These are phyloP conservation scores for Eulemur albifrons DNA, from an alignment of 2,797 vertebrate species.

Conservation along the genomic window DNA sequence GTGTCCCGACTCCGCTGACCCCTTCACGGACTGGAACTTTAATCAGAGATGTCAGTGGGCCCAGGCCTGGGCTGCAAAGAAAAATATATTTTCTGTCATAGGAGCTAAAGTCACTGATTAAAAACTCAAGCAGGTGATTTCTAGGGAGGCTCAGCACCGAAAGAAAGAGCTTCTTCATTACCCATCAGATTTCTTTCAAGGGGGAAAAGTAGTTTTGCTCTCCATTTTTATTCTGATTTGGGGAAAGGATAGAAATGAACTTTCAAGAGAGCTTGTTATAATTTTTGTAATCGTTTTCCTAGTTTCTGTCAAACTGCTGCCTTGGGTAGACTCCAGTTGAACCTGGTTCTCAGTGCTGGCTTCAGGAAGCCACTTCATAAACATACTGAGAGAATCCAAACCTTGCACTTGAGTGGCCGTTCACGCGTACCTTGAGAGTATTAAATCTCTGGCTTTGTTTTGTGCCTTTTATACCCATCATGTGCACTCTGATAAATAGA, in stretches of 20 bases:
- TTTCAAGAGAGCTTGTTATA: neutral
- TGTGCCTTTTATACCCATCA: neutral
- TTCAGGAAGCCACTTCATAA: neutral
- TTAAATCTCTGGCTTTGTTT: neutral
- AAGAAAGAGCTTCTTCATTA: neutral
- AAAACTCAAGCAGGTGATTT: neutral
- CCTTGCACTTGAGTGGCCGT: neutral
- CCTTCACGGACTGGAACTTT: neutral
- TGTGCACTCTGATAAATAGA: neutral
- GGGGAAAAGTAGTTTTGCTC: neutral
- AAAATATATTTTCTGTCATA: neutral
- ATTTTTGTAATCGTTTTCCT: neutral
- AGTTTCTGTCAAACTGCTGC: neutral
- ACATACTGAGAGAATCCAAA: neutral
- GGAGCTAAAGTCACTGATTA: neutral
- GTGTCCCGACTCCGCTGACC: neutral
- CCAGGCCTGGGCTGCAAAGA: neutral
- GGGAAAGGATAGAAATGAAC: neutral
- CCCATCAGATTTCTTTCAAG: neutral
- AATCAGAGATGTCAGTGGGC: neutral
- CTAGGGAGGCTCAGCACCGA: neutral
- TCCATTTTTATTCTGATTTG: neutral
- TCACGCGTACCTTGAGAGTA: neutral
- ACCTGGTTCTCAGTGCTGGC: neutral
- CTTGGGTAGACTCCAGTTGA: neutral